Base-by-base conservation (phyloP, 30 jellyfish, hydroid and myxozoan species). In the Aurelia sp. region DNA sequence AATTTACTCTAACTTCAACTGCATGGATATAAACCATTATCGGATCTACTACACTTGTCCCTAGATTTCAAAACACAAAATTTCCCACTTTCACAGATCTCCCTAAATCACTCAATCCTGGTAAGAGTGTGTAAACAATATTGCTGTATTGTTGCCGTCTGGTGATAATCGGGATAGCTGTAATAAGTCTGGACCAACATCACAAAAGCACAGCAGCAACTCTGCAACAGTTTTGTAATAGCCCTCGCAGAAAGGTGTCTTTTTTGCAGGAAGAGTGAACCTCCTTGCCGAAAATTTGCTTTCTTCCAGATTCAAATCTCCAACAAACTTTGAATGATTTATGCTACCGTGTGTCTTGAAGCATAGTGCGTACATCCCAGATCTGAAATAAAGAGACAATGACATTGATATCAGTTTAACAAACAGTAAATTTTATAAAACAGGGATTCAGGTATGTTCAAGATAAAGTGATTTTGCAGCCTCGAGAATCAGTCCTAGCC, bases 361-460 rank as follows among this genome's bases (percentile, higher is more conserved):
- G 75, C 50, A 84, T 35, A 21, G 93, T 50, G 18, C 82, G 71
- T 13, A 84, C 73, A 66, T 84, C 93, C 93, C 93, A 84, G 61
- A 84, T 84, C 93, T 84, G 48, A 60, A 50, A 73, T 16, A 17
- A 9, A 13, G 21, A 9, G 8, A 10, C 22, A 23, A 13, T 21
- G 35, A 40, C 0, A 11, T 11, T 6, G 33, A 59, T 3, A 35
- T 59, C 33, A 59, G 11, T 21, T 7, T 2, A 13, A 21, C 13
- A 21, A 58, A 59, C 4, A 2, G 33, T 0, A 21, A 17, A 27
- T 37, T 5, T 37, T 3, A 10, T 37, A 37, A 37, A 3, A 37
- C 50, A 37, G 4, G 9, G 50, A 37, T 37, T 37, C 50, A 37
- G 10, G 50, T 37, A 7, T 37, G 50, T 7, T 37, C 50, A 37